Conservation (phyloP, 2,888 invertebrate species). For the Eristalinus aeneus region DNA sequence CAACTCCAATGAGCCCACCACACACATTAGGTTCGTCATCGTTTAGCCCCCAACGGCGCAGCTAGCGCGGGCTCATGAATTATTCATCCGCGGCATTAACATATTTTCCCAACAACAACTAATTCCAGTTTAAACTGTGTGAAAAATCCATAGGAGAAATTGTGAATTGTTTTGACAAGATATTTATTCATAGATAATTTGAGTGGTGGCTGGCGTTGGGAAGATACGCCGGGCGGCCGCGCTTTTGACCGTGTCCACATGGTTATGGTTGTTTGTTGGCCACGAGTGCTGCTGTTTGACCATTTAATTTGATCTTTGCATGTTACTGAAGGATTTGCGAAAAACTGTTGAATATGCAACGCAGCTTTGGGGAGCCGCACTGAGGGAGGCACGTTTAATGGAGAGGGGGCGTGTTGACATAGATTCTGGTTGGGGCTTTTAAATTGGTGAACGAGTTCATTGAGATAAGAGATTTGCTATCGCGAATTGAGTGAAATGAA, state of each 20-base stretch:
- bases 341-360: neutral
- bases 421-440: neutral
- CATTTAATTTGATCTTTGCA: slow-evolving; percentile 57
- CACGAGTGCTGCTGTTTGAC: slow-evolving; percentile 38
- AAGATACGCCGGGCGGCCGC: slow-evolving; percentile 8
- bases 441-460: slow-evolving; percentile 20
- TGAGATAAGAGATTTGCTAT: slow-evolving; percentile 11
- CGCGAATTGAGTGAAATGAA: neutral
- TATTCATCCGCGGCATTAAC: slow-evolving; percentile 9
- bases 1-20: neutral
- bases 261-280: neutral
- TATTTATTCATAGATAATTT: slow-evolving; percentile 63
- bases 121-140: slow-evolving; percentile 36
- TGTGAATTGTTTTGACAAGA: slow-evolving; percentile 58
- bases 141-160: slow-evolving; percentile 42
- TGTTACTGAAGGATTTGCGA: slow-evolving; percentile 48
- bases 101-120: slow-evolving; percentile 36
- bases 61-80: neutral
- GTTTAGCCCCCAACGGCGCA: neutral
- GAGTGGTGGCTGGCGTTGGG: no score
- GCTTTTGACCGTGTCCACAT: neutral
- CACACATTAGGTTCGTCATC: neutral
- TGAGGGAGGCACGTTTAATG: neutral
- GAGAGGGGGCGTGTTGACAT: slow-evolving; percentile 48
- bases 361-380: neutral